Evolutionary conservation across 2,888 invertebrate genomes (phyloP).

Genomic region (Diogma glabrata): DNA sequence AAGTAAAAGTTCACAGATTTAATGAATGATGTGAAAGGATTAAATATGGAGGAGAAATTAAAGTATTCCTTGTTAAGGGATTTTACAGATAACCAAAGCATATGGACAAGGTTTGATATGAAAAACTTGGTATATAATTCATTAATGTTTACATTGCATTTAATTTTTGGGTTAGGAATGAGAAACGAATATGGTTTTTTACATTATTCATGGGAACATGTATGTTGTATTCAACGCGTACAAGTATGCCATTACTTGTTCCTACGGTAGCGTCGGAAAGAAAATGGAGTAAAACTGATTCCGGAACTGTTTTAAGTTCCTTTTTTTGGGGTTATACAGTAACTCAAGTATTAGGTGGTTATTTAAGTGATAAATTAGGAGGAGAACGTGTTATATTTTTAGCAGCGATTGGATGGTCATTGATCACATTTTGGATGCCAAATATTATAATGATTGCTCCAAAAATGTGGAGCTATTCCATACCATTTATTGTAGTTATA

Average conservation of each 20-base stretch:
- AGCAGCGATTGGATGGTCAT: constrained; percentile 47
- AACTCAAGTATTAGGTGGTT: constrained; percentile 47
- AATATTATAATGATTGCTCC: constrained; percentile 38
- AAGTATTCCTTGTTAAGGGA: constrained; percentile 36
- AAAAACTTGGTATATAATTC: not conserved
- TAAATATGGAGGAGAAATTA: constrained; percentile 30
- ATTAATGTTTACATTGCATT: constrained; percentile 6
- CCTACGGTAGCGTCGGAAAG: constrained; percentile 50
- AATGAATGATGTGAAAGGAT: constrained; percentile 7
- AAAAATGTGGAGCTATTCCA: constrained; percentile 32
- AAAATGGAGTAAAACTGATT: constrained; percentile 55
- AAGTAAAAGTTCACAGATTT: too few species aligned
- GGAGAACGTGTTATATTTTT: constrained; percentile 51
- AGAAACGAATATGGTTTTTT: constrained; percentile 46
- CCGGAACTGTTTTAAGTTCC: constrained; percentile 55
- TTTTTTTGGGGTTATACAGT: constrained; percentile 66
- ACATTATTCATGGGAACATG: constrained; percentile 50
- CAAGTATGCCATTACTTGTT: constrained; percentile 52
- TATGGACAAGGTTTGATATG: constrained; percentile 31
- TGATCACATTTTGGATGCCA: constrained; percentile 44
- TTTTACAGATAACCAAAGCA: constrained; percentile 33
- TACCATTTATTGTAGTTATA: constrained; percentile 45
- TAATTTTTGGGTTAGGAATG: constrained; percentile 33
- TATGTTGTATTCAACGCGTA: constrained; percentile 52
- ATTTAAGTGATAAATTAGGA: constrained; percentile 47